Conservation (phyloP, 2,888 invertebrate species). For the Acronicta leporina region DNA sequence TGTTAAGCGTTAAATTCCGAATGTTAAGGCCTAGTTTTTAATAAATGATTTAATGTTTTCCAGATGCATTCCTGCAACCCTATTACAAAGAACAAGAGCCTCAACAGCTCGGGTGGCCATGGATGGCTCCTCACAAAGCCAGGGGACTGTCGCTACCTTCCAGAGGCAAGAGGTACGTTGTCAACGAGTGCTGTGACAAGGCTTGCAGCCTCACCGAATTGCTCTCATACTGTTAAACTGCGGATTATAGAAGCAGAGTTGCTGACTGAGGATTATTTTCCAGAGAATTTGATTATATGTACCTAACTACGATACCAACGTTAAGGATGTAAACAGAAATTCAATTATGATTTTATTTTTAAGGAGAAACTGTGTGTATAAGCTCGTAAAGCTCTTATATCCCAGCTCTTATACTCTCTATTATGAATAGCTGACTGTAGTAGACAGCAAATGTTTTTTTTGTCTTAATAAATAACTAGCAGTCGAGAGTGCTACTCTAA, state of each 20-base stretch:
- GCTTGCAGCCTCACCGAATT: slow-evolving; percentile 71
- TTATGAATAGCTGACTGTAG: too few species aligned
- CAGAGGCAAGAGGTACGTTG: slow-evolving; percentile 69
- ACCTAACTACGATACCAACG: too few species aligned
- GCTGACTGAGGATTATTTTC: slow-evolving; percentile 7
- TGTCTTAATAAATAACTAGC: too few species aligned
- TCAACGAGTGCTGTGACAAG: slow-evolving; percentile 77
- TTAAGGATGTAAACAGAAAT: too few species aligned
- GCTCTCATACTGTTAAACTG: slow-evolving; percentile 64
- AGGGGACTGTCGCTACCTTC: slow-evolving; percentile 56
- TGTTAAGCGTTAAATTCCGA: too few species aligned
- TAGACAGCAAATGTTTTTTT: too few species aligned
- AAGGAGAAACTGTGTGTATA: too few species aligned
- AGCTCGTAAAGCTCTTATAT: too few species aligned
- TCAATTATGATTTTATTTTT: too few species aligned
- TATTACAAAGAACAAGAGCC: slow-evolving; percentile 69
- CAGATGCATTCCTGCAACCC: slow-evolving; percentile 66
- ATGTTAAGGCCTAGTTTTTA: neutral
- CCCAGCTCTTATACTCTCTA: too few species aligned
- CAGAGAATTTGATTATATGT: neutral
- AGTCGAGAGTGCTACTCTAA: too few species aligned
- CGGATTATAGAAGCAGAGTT: slow-evolving; percentile 5
- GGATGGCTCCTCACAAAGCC: slow-evolving; percentile 66
- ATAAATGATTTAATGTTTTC: slow-evolving; percentile 7
- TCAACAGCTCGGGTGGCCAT: slow-evolving; percentile 62